A percentile compares a stretch with the other conserved stretches of the same genome.
phyloP scores from a whole-genome alignment of 35 echinoderm and acorn worm species.

The Apostichopus parvimensis region DNA sequence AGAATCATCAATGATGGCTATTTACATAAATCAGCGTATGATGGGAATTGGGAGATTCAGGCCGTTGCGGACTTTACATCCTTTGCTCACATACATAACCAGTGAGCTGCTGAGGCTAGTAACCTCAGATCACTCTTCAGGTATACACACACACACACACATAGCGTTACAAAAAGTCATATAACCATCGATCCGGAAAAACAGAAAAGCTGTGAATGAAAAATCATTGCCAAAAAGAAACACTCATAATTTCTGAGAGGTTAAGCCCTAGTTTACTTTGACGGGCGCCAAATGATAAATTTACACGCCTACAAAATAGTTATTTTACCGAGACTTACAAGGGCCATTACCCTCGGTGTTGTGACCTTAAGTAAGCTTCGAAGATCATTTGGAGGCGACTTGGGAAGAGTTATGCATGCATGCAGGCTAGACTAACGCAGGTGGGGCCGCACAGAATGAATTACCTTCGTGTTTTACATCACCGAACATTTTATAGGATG shows the following conservation, averaged over 20 bases:
- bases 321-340: neutral
- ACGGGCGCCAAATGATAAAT: slow-evolving; percentile 20
- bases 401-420: neutral
- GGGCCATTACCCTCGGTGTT: slow-evolving; percentile 19
- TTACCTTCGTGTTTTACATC: slow-evolving; percentile 14
- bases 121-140: no score
- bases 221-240: neutral
- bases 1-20: no score
- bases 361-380: neutral
- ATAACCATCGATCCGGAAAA: no score
- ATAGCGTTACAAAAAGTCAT: no score
- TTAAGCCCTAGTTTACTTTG: slow-evolving; percentile 1
- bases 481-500: neutral
- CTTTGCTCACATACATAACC: no score
- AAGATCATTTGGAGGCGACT: neutral
- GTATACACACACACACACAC: no score
- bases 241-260: neutral
- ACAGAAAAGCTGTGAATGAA: no score
- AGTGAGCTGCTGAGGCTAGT: no score
- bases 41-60: no score
- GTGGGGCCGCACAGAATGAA: slow-evolving; percentile 3
- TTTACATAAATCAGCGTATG: no score
- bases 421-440: neutral
- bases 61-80: no score
- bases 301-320: slow-evolving; percentile 18